Evolutionary conservation across 1,140 invertebrate genomes (phyloP), one percentile per base, ranked within the genome.

Genomic region (Apocrypta bakeri): DNA sequence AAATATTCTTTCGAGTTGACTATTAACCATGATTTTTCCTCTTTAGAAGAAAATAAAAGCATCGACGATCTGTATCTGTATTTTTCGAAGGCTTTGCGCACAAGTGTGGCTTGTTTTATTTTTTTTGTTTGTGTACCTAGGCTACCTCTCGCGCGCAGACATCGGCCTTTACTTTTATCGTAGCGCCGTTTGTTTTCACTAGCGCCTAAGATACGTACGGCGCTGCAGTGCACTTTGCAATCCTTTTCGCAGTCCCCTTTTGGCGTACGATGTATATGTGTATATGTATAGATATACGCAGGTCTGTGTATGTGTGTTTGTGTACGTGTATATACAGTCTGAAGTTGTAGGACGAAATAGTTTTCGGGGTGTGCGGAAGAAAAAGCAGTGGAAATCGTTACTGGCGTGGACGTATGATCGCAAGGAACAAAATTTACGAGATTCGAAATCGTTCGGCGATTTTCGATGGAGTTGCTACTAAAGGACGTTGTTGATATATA

Each of bases 381-480:
- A 68, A 66, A 42, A 27, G 24, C 76, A 79, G 79, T 73, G 69
- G 84, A 87, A 85, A 86, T 87, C 84, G 85, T 87, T 83, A 79
- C 84, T 86, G 87, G 83, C 84, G 81, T 86, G 84, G 85, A 87
- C 85, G 82, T 86, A 86, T 85, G 85, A 87, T 86, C 84, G 85
- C 85, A 80, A 76, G 84, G 76, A 84, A 81, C 21, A 71, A 86
- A 87, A 87, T 87, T 87, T 87, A 87, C 81, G 87, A 86, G 61
- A 4, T 42, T 78, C 63, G 37, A 68, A 68, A 48, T 42, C 68
- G 12, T n/a, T 37, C n/a, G 40, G 68, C 68, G 42, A 79, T 79
- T 79, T 72, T 72, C 68, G 42, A 79, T 56, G 42, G 37, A 48
- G 66, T 31, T 29, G 27, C 68, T 11, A 29, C 11, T 71, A 29